Conservation (phyloP, 2,888 invertebrate genomes). For the Eurytoma adleriae region DNA sequence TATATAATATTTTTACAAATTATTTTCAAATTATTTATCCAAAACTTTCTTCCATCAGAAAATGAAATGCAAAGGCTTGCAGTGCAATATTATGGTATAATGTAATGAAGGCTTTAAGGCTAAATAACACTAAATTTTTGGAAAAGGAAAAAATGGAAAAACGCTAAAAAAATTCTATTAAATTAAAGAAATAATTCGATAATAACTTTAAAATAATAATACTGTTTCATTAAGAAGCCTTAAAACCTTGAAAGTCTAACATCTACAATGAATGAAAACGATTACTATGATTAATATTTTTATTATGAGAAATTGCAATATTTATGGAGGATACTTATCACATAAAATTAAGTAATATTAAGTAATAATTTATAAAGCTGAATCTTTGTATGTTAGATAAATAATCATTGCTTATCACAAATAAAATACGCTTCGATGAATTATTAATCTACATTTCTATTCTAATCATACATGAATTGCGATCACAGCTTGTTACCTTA, state of each 20-base stretch:
- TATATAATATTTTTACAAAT: not conserved
- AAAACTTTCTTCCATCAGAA: constrained; percentile 36
- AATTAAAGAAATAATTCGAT: not conserved
- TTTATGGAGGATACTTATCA: not conserved
- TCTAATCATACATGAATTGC: no score
- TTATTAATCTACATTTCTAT: no score
- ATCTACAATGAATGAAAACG: constrained; percentile 17
- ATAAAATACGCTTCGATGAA: no score
- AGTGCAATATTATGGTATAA: constrained; percentile 9
- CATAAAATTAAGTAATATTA: constrained; percentile 20
- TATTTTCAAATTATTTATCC: not conserved
- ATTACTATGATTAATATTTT: constrained; percentile 1
- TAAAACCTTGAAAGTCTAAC: no score
- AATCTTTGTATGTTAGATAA: constrained; percentile 13
- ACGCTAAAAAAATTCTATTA: not conserved
- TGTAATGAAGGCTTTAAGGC: not conserved
- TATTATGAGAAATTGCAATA: constrained; percentile 30
- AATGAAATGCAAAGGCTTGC: constrained; percentile 24
- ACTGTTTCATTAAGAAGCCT: not conserved
- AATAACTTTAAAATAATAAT: not conserved
- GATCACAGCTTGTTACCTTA: no score
- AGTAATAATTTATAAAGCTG: constrained; percentile 34
- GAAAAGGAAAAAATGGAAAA: not conserved
- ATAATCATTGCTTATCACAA: no score
- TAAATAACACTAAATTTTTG: not conserved